Conservation (phyloP, 2,888 invertebrate species). For the Aplocera efformata region DNA sequence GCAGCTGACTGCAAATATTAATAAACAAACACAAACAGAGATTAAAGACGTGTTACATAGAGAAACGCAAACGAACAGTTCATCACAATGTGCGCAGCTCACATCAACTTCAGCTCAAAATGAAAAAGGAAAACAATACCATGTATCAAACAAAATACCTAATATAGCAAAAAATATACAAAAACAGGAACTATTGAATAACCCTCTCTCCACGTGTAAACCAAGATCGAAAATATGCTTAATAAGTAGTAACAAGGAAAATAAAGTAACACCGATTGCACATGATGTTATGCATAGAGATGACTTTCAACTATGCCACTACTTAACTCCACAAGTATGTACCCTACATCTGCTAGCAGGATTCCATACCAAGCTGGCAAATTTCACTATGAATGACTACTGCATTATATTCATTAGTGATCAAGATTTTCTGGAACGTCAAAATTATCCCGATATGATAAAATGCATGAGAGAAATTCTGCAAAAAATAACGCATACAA, state of each 20-base stretch:
- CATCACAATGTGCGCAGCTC: no score
- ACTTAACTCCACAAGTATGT: not conserved
- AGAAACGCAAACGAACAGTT: no score
- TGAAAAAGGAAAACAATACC: no score
- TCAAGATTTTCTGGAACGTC: not conserved
- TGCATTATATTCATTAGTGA: slow-evolving; percentile 3
- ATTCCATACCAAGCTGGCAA: not conserved
- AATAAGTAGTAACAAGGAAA: not conserved
- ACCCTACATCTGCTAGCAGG: not conserved
- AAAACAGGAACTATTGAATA: no score
- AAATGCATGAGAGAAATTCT: not conserved
- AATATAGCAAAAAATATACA: no score
- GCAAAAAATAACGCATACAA: not conserved
- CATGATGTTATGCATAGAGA: not conserved
- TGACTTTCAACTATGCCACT: not conserved
- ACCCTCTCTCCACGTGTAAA: no score
- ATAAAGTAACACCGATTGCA: not conserved
- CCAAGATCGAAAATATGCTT: slow-evolving; percentile 1
- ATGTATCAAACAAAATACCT: no score
- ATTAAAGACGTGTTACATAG: no score
- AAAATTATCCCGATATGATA: not conserved
- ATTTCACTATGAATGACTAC: slow-evolving; percentile 1
- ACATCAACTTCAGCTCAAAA: no score
- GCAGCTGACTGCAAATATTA: not conserved
- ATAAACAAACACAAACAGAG: not conserved